A percentile compares a stretch with the other conserved stretches of the same genome.
These are phyloP conservation scores for Pogonophryne albipinna DNA, from an alignment of 2,797 vertebrate species.

Conservation along the genomic window DNA sequence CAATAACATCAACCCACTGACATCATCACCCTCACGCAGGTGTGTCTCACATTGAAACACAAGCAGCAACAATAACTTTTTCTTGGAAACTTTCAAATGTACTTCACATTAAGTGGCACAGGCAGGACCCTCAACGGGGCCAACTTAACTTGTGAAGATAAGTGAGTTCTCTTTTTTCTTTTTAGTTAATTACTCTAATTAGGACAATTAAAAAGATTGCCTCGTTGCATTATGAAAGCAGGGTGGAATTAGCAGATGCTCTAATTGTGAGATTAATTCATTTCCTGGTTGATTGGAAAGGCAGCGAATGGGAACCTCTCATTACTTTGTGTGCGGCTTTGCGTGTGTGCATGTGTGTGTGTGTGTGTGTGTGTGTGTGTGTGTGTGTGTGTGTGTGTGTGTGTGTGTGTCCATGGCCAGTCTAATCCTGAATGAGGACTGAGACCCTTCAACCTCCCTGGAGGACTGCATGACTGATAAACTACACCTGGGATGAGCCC, in stretches of 20 bases:
- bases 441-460: conserved; percentile 73
- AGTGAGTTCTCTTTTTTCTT: conserved; percentile 69
- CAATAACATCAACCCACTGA: conserved; percentile 46
- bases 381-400: conserved; percentile 74
- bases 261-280: conserved; percentile 89
- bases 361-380: conserved; percentile 62
- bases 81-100: conserved; percentile 71
- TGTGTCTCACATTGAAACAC: conserved; percentile 34
- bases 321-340: conserved; percentile 75
- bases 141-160: conserved; percentile 75
- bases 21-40: conserved; percentile 28
- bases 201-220: conserved; percentile 88
- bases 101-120: conserved; percentile 72
- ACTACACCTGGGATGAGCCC: conserved; percentile 73
- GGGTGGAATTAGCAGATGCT: conserved; percentile 84
- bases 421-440: conserved; percentile 84
- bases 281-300: conserved; percentile 88
- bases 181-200: conserved; percentile 81
- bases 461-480: conserved; percentile 80
- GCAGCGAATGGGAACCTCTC: conserved; percentile 82
- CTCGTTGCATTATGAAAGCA: conserved; percentile 82
- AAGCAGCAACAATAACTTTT: conserved; percentile 60
- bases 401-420: conserved; percentile 67
- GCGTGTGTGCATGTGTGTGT: conserved; percentile 60
- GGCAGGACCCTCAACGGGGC: conserved; percentile 68